Percentiles rank a stretch among this genome's conserved stretches.
Evolutionary conservation across 2,113 vertebrate species (phyloP).

Genomic region (Leptobrachium leishanense): DNA sequence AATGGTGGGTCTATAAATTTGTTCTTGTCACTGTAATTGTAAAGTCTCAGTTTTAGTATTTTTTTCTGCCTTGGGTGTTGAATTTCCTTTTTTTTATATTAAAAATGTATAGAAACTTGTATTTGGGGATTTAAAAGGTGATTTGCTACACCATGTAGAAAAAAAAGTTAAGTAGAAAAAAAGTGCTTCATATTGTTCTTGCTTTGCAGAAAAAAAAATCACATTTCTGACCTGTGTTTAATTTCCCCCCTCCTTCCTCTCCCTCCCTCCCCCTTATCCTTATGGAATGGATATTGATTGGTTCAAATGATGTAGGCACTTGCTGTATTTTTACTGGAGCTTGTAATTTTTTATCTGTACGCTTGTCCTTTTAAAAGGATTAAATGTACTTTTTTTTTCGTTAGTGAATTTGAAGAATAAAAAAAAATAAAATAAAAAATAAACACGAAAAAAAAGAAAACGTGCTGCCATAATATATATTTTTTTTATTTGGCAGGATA

Average conservation of each 20-base stretch:
- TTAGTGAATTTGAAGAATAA: conserved; percentile 86
- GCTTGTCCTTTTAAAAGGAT: conserved; percentile 91
- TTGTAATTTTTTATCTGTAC: conserved; percentile 93
- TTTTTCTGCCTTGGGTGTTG: conserved; percentile 98
- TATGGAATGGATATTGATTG: conserved; percentile 89
- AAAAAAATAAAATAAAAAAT: conserved; percentile 61
- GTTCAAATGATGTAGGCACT: conserved; percentile 95
- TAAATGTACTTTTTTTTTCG: conserved; percentile 79
- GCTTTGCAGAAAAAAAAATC: conserved; percentile 81
- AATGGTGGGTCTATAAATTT: conserved; percentile 97
- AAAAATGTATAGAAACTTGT: conserved; percentile 85
- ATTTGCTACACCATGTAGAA: conserved; percentile 79
- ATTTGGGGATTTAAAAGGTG: conserved; percentile 82
- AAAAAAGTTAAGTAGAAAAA: conserved; percentile 77
- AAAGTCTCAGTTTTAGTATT: conserved; percentile 98
- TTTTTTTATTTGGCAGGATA: conserved; percentile 90
- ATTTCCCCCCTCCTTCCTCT: conserved; percentile 64
- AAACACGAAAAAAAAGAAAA: conserved; percentile 81
- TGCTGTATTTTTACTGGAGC: conserved; percentile 93
- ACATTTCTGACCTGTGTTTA: conserved; percentile 88
- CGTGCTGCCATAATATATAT: conserved; percentile 87
- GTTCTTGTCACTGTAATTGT: conserved; percentile 98
- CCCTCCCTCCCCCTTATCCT: conserved; percentile 53
- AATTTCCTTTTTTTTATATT: conserved; percentile 79
- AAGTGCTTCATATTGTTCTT: conserved; percentile 84